Base-by-base conservation (phyloP, 2,888 invertebrate species). In the Dasysyrphus tricinctus region DNA sequence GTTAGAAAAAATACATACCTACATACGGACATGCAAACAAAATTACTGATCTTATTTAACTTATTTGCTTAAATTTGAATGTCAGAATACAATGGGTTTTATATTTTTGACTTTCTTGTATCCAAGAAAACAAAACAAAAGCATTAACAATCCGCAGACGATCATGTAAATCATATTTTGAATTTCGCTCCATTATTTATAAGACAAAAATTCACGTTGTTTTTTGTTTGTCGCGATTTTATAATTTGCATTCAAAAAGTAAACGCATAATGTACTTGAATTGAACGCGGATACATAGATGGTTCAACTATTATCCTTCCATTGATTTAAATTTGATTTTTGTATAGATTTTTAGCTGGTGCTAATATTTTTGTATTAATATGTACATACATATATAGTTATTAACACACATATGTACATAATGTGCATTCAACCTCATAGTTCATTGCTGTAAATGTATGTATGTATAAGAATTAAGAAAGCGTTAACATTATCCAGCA, bases 131-230 rank as follows among this genome's bases (percentile, higher is more conserved):
- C 32, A 19, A 14, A 6, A 24, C 37, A 63, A 44, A 29, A 63
- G 11, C 12, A 44, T 5, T n/a, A 63, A n/a, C 11, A 65, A 65
- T 44, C 4, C 47, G 3, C 47, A 32, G 16, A 47, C 24, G 16
- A 5, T 16, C 6, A 65, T 65, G 65, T 47, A 65, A 65, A 65
- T 65, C 47, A 65, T 63, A 47, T 44, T 63, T 63, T 47, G 32
- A 32, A 65, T 34, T 47, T 65, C 12, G 47, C 47, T 65, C 44
- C n/a, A 65, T 65, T 65, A 65, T 65, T 65, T 44, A 65, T 65
- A 12, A 47, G 65, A 44, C 0, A 12, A 11, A 6, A 34, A 32
- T 47, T 32, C 6, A 47, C 32, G n/a, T 44, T 42, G 5, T 16
- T 47, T 47, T 29, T 65, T 34, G 47, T 24, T 24, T 47, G 16